Conservation (phyloP, 1,140 invertebrate species). For the Asbolus verrucosus region DNA sequence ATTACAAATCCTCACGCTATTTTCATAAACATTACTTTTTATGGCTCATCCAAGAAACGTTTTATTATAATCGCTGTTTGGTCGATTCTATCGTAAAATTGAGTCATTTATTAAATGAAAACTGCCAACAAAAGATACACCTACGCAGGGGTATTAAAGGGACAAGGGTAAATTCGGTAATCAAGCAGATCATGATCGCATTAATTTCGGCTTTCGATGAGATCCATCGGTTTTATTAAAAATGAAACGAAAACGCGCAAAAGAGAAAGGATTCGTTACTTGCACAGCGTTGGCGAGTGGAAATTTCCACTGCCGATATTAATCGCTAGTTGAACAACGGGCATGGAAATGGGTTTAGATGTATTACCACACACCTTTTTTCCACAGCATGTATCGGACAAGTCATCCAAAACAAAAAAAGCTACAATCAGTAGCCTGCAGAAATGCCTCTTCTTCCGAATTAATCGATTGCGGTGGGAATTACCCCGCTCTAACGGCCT, state of each 20-base stretch:
- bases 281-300: neutral
- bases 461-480: neutral
- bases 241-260: neutral
- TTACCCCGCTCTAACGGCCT: neutral
- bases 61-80: neutral
- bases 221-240: neutral
- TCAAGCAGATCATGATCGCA: no score
- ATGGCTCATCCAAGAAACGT: neutral
- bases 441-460: no score
- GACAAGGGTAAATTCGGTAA: no score
- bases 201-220: no score
- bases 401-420: no score
- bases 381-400: no score
- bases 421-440: no score
- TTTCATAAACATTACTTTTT: neutral
- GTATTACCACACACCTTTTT: neutral
- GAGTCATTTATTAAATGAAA: neutral
- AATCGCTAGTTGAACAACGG: neutral
- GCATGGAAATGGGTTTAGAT: no score
- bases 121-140: neutral
- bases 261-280: neutral
- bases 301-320: slow-evolving; percentile 1
- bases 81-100: neutral
- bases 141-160: no score
- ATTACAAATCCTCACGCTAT: neutral